Evolutionary conservation across 2,797 vertebrate genomes (phyloP).

Genomic region (Acipenser transmontanus): DNA sequence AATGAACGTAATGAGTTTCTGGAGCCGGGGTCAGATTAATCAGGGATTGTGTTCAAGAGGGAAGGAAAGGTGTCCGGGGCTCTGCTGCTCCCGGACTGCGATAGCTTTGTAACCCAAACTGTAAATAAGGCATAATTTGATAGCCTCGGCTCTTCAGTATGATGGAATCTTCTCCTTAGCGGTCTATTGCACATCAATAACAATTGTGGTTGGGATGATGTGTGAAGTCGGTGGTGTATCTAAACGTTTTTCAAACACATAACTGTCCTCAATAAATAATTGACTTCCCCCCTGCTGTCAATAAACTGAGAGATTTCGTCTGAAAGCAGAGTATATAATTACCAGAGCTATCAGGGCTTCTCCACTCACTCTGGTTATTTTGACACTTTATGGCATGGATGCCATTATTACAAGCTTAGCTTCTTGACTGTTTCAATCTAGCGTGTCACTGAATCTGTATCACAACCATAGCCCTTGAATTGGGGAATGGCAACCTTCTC

Average conservation of each 20-base stretch:
- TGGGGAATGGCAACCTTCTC: background rate
- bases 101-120: constrained; percentile 17
- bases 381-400: background rate
- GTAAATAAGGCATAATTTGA: constrained; percentile 18
- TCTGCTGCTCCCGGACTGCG: constrained; percentile 8
- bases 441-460: background rate
- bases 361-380: background rate
- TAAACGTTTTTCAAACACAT: constrained; percentile 7
- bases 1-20: constrained; percentile 16
- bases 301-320: background rate
- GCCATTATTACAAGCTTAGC: constrained; percentile 4
- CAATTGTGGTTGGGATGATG: constrained; percentile 8
- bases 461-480: background rate
- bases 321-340: constrained; percentile 2
- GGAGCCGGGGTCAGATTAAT: constrained; percentile 18
- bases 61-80: constrained; percentile 6
- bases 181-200: constrained; percentile 14
- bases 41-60: constrained; percentile 11
- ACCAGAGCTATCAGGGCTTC: background rate
- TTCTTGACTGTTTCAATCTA: background rate
- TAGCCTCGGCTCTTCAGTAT: background rate
- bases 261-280: constrained; percentile 13
- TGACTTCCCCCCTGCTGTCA: background rate
- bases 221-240: constrained; percentile 6
- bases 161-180: constrained; percentile 13